phyloP scores from a whole-genome alignment of 2,888 invertebrate species.

The Sussaba pulchella region DNA sequence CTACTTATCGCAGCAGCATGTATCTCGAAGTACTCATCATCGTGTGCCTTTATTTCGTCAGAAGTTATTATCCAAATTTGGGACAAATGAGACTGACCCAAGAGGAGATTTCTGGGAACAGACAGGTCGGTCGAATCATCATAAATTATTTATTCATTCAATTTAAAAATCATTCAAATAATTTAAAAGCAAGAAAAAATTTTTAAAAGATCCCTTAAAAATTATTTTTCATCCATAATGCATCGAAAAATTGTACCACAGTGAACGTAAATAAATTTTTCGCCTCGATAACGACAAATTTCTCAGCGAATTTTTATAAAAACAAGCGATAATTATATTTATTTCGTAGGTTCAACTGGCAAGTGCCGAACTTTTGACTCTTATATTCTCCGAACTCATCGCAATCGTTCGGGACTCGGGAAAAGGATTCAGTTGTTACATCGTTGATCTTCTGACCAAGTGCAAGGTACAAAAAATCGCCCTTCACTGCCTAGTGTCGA shows the following conservation, averaged over 20 bases:
- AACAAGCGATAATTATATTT: not conserved
- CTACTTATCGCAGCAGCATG: conserved; percentile 91
- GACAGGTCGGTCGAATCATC: conserved; percentile 84
- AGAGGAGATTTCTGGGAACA: conserved; percentile 91
- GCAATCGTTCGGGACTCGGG: conserved; percentile 91
- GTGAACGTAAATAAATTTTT: too few species aligned
- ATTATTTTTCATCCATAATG: conserved; percentile 22
- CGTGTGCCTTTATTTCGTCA: conserved; percentile 91
- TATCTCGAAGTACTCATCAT: conserved; percentile 92
- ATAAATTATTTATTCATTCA: not conserved
- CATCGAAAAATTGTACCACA: not conserved
- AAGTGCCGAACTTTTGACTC: conserved; percentile 90
- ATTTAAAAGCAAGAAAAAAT: too few species aligned
- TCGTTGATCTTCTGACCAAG: conserved; percentile 90
- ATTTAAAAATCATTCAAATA: too few species aligned
- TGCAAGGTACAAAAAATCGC: conserved; percentile 94
- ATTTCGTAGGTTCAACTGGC: conserved; percentile 88
- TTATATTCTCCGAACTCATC: conserved; percentile 90
- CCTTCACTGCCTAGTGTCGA: conserved; percentile 92
- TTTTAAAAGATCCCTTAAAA: too few species aligned
- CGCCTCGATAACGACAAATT: too few species aligned
- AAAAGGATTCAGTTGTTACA: conserved; percentile 91
- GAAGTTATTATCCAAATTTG: conserved; percentile 91
- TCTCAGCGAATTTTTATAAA: not conserved
- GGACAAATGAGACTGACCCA: conserved; percentile 88